Base-by-base conservation (phyloP, 2,113 vertebrate genomes). In the Pandion haliaetus region DNA sequence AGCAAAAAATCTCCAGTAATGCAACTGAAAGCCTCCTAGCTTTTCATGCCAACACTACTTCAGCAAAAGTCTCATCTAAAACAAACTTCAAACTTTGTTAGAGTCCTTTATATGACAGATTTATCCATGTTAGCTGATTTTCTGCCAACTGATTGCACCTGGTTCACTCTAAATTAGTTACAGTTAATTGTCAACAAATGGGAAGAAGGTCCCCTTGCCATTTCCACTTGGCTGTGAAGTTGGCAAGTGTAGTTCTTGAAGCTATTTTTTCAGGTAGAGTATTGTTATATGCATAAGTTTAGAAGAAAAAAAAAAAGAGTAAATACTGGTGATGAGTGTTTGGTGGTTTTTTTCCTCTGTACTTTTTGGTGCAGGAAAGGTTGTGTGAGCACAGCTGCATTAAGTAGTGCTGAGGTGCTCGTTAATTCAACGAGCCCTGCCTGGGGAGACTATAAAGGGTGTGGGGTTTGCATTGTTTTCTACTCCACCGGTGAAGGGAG, bases 71-170 rank as follows among this genome's bases (percentile, higher is more conserved):
- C 32, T 61, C 6, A 10, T n/a, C 12, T 80, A n/a, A 72, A 76
- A 34, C 36, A 78, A 92, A 69, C 54, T 72, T 82, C 32, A 84
- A 19, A 50, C 40, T 95, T 86, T 69, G 52, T 79, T 77, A 20
- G 7, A 23, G 10, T 78, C 29, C 47, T 92, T 83, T 57, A 10
- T 78, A 14, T 32, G 76, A 62, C 42, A 90, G 71, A 86, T 94
- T 86, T 88, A 92, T 83, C 72, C 52, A 8, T 17, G 50, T 74
- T 82, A 45, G 26, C 69, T 93, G 85, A 78, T 96, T 92, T 78
- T 11, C 65, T 97, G 92, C 95, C 89, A 95, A 54, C 36, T 90
- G 58, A 15, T 45, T 91, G 81, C 91, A 97, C 89, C 93, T 97
- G 86, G 50, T 59, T 91, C 52, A 57, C 47, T 92, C 65, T 87